Base-by-base conservation (phyloP, 2,113 vertebrate species). In the Aramus guarauna region DNA sequence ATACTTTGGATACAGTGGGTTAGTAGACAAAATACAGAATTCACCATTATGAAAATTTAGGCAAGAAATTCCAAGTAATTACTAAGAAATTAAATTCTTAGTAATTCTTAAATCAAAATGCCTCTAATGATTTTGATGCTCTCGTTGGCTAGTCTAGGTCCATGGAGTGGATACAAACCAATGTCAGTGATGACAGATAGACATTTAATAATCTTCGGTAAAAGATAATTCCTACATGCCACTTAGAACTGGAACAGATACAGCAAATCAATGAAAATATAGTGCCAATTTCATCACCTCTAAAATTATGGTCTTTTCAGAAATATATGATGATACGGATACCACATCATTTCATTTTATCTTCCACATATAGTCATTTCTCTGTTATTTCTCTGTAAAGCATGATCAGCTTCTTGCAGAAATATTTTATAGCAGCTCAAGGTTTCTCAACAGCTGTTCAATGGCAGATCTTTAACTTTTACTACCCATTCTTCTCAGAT, bases 201-300 rank as follows among this genome's bases (percentile, higher is more conserved):
- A 41, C 66, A 93, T 94, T 94, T 92, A 94, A 91, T 90, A 72
- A 80, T 88, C 71, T 97, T 95, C 96, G 88, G 39, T 96, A 95
- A 95, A 95, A 94, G 53, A 62, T 94, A 95, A 94, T 97, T 97
- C 96, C 69, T 90, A 92, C 77, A 79, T 96, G 64, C 63, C 93
- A 91, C 58, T 97, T 96, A 95, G 91, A 95, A 93, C 50, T 5
- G 4, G 34, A 93, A 88, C 27, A 15, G 34, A 72, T 95, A 88
- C 52, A 96, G 85, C 86, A 98, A 97, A 98, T 97, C 96, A 96
- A 96, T 96, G 64, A 97, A 95, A 90, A 84, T 91, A 77, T 48
- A 96, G 75, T 96, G 63, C 90, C 88, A 95, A 88, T 97, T 98
- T 98, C 56, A 63, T 96, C 90, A 96, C 90, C 89, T 96, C 92